phyloP scores from a whole-genome alignment of 2,888 invertebrate genomes.

The Cantharis nigra region DNA sequence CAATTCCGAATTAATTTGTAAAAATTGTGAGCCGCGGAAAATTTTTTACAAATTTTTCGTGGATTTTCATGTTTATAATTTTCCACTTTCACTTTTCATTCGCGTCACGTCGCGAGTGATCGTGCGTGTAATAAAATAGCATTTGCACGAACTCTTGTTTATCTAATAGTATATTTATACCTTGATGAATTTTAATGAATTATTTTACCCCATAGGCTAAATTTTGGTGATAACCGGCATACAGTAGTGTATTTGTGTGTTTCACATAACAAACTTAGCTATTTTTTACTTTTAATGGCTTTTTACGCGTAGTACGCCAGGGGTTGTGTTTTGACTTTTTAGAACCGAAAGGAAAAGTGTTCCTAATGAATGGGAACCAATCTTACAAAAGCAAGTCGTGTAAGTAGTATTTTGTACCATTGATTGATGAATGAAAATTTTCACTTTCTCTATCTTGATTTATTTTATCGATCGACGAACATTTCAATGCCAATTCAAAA shows the following conservation, averaged over 20 bases:
- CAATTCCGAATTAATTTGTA: not conserved
- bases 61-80: conserved; percentile 15
- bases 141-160: conserved; percentile 31
- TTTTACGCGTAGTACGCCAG: conserved; percentile 14
- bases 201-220: conserved; percentile 36
- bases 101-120: conserved; percentile 28
- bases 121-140: conserved; percentile 34
- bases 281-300: conserved; percentile 15
- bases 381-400: conserved; percentile 57
- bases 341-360: conserved; percentile 12
- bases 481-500: not conserved
- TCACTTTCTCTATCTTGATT: not conserved
- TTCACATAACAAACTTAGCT: conserved; percentile 1
- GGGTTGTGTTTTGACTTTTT: conserved; percentile 13
- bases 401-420: conserved; percentile 44
- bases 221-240: conserved; percentile 36
- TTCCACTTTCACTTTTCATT: conserved; percentile 27
- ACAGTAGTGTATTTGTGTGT: conserved; percentile 14
- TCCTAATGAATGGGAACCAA: conserved; percentile 59
- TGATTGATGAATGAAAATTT: conserved; percentile 5
- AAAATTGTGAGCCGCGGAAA: not conserved
- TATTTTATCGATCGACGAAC: not conserved
- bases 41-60: conserved; percentile 8
- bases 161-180: conserved; percentile 41
- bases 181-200: conserved; percentile 45